phyloP scores from a whole-genome alignment of 2,888 invertebrate genomes.

The Acanthosepion pharaonis region DNA sequence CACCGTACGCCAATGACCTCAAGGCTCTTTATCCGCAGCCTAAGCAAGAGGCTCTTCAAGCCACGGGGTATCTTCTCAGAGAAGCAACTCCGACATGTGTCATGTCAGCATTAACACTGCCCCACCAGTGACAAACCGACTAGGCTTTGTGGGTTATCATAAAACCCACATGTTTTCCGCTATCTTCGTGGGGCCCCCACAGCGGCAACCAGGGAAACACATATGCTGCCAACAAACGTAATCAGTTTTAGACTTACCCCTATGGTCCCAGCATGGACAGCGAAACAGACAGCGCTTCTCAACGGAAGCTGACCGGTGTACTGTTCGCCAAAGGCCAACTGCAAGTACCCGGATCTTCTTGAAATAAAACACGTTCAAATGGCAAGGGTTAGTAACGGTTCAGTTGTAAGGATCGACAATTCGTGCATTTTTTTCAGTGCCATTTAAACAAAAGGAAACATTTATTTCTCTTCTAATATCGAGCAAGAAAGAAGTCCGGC shows the following conservation, averaged over 20 bases:
- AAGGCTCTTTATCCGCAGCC: background rate
- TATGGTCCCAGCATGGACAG: background rate
- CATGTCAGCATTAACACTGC: background rate
- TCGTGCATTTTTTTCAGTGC: background rate
- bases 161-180: slow-evolving; percentile 33
- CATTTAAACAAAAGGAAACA: background rate
- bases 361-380: slow-evolving; percentile 4
- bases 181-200: background rate
- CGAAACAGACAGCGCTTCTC: background rate
- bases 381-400: background rate
- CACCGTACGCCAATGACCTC: background rate
- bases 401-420: background rate
- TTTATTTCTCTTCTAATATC: background rate
- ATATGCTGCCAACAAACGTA: background rate
- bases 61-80: slow-evolving; percentile 1
- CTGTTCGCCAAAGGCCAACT: background rate
- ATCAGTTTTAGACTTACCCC: background rate
- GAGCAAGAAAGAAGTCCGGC: background rate
- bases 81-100: slow-evolving; percentile 8
- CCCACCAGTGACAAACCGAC: slow-evolving; percentile 20
- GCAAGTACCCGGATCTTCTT: background rate
- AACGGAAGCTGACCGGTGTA: background rate
- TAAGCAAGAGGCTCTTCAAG: background rate
- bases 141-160: background rate
- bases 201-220: background rate